Evolutionary conservation across 2,888 invertebrate species (phyloP).

Genomic region (Rhodophaea formosa): DNA sequence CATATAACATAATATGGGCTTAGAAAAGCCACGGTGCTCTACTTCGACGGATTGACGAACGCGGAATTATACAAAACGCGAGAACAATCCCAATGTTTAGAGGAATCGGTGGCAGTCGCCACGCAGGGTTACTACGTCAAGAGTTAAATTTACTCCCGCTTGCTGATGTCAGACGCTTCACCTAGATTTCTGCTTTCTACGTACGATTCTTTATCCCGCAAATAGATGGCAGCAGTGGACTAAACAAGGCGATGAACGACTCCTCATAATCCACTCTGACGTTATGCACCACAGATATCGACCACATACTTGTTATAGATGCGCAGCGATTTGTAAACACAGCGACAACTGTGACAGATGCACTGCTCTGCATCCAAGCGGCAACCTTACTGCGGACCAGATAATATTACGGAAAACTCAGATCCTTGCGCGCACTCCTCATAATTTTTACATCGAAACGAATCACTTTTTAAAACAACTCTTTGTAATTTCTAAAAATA

Average conservation of each 20-base stretch:
- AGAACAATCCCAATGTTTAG: constrained; percentile 57
- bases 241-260: constrained; percentile 45
- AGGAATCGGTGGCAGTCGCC: constrained; percentile 49
- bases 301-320: not conserved
- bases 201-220: constrained; percentile 55
- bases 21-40: not conserved
- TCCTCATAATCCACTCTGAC: constrained; percentile 24
- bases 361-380: not conserved
- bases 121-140: constrained; percentile 65
- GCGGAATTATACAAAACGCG: constrained; percentile 35
- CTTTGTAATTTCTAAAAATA: constrained; percentile 18
- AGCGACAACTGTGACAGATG: not conserved
- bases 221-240: constrained; percentile 67
- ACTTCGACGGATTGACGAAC: not conserved
- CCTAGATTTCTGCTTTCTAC: constrained; percentile 70
- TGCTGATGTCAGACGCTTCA: constrained; percentile 79
- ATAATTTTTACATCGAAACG: constrained; percentile 17
- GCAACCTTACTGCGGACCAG: constrained; percentile 6
- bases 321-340: constrained; percentile 6
- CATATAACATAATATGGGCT: too few species aligned
- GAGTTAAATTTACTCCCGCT: constrained; percentile 75
- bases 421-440: constrained; percentile 3
- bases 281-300: not conserved
- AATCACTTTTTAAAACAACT: constrained; percentile 17
- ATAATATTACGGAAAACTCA: not conserved